Evolutionary conservation across 2,797 vertebrate species (phyloP), one percentile per base, ranked within the genome.

Genomic region (Myotis planiceps): DNA sequence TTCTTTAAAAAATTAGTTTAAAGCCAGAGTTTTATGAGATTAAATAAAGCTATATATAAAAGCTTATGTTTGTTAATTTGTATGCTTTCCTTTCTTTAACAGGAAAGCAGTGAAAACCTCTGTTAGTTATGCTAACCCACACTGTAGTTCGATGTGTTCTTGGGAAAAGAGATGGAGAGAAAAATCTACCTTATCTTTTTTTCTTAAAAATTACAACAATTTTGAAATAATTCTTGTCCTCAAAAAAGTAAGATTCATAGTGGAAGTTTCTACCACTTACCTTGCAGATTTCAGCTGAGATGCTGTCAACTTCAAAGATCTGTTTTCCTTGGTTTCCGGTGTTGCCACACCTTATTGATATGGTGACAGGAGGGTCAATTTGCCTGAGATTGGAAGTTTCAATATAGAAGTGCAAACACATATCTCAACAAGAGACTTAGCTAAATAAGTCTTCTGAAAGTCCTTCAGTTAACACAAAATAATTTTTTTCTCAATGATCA

Each of bases 1-100:
- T 95, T 63, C 71, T 88, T 88, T 76, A 69, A 97, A 96, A 93
- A 92, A 74, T 29, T 29, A 74, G 47, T 47, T 95, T 85, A 82
- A 96, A 88, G 19, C n/a, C 86, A 92, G 45, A 87, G 23, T 94
- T 94, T 86, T 86, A 76, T 83, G n/a, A 88, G 53, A 55, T 94
- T 89, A 76, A 58, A 72, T 37, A 87, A 79, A 83, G 12, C 19
- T n/a, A 92, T 58, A 80, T 47, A 51, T 63, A 72, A 90, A 94
- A 79, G 19, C 92, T 94, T 82, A 66, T 32, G 19, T 51, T 89
- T 93, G 23, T 55, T 81, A 18, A 51, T 74, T 63, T 65, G n/a
- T 82, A 92, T 86, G 25, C 53, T 89, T 93, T 75, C 34, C 27
- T 86, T 84, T 91, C 51, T 86, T 85, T 58, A 86, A 79, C 8